A percentile compares a stretch with the other conserved stretches of the same genome.
These are phyloP conservation scores for Drosophila insularis DNA, from an alignment of 1,140 invertebrate species.

Conservation along the genomic window DNA sequence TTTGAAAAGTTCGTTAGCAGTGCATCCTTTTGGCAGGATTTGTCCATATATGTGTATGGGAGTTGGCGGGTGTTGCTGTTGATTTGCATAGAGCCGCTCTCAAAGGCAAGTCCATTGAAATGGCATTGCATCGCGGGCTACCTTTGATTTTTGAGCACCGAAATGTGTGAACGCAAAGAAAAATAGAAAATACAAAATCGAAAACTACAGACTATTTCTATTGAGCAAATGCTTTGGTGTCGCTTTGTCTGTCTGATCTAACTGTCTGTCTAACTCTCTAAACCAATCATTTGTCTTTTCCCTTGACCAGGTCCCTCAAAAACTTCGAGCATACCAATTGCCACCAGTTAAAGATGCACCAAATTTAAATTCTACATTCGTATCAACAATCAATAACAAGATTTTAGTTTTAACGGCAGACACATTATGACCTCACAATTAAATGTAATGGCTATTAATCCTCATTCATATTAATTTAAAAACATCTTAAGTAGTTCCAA, in stretches of 20 bases:
- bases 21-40: conserved; percentile 46
- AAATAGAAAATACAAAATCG: neutral
- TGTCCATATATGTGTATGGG: neutral
- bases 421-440: too few relatives aligned
- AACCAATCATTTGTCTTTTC: neutral
- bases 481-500: too few relatives aligned
- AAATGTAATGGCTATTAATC: too few relatives aligned
- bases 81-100: conserved; percentile 23
- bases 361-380: neutral
- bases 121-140: neutral
- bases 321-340: neutral
- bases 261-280: neutral
- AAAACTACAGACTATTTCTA: neutral
- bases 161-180: neutral
- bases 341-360: neutral
- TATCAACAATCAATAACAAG: too few relatives aligned
- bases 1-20: conserved; percentile 41
- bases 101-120: conserved; percentile 14
- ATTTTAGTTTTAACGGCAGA: too few relatives aligned
- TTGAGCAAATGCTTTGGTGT: neutral
- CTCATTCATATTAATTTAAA: too few relatives aligned
- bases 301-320: neutral
- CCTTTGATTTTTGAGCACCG: conserved; percentile 6
- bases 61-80: neutral
- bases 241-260: neutral